phyloP scores from a whole-genome alignment of 2,888 invertebrate genomes.

The Andrena dorsata region DNA sequence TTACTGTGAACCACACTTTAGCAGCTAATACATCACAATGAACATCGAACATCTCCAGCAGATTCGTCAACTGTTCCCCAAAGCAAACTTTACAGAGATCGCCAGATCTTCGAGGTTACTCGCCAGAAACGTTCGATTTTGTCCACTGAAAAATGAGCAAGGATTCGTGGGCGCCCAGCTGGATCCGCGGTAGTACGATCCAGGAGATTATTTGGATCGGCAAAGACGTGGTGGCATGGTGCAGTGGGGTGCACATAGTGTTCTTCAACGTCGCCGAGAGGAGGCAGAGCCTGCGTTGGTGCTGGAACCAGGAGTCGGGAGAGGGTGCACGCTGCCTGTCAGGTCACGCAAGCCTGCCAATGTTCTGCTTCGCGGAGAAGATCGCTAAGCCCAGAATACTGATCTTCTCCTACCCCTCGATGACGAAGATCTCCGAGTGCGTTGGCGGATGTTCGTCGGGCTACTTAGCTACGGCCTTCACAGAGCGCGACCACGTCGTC shows the following conservation, averaged over 20 bases:
- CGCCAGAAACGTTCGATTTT: too few relatives aligned
- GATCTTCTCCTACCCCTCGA: slow-evolving; percentile 88
- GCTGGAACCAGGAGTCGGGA: slow-evolving; percentile 65
- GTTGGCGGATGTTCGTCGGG: slow-evolving; percentile 60
- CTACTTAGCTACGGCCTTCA: slow-evolving; percentile 78
- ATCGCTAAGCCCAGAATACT: slow-evolving; percentile 88
- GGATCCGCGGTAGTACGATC: slow-evolving; percentile 78
- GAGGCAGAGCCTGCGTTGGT: slow-evolving; percentile 66
- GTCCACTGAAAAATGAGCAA: slow-evolving; percentile 28
- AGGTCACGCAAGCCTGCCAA: slow-evolving; percentile 79
- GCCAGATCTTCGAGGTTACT: slow-evolving; percentile 31
- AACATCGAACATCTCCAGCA: neutral
- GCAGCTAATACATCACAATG: too few relatives aligned
- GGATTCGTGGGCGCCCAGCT: slow-evolving; percentile 73
- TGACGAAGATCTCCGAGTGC: slow-evolving; percentile 83
- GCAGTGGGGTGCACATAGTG: slow-evolving; percentile 75
- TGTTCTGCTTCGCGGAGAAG: slow-evolving; percentile 88
- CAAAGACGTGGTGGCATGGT: slow-evolving; percentile 79
- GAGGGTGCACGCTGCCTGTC: slow-evolving; percentile 79
- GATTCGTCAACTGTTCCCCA: slow-evolving; percentile 26
- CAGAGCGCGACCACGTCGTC: slow-evolving; percentile 71
- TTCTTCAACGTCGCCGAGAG: slow-evolving; percentile 74
- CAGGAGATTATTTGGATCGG: slow-evolving; percentile 78
- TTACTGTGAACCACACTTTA: neutral
- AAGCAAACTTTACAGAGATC: neutral